phyloP scores from a whole-genome alignment of 2,113 vertebrate species.

The Bubo bubo region DNA sequence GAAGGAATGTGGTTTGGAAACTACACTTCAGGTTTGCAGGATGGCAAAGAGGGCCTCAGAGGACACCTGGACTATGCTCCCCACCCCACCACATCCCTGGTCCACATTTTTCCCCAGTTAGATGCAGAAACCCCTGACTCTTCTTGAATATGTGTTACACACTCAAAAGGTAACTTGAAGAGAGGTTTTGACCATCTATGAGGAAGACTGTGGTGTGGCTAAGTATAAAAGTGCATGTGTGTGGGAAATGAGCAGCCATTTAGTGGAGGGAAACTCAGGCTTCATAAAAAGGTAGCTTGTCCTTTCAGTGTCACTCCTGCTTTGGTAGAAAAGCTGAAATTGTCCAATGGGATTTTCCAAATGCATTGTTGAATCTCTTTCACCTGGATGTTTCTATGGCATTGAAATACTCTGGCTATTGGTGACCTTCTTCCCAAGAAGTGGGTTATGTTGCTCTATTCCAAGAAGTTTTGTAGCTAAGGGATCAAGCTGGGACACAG shows the following conservation, averaged over 20 bases:
- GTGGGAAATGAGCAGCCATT: background rate
- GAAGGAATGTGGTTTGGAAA: background rate
- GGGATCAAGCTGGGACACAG: background rate
- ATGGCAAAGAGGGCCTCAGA: no score
- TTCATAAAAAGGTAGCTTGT: background rate
- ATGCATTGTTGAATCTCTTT: background rate
- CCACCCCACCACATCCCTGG: no score
- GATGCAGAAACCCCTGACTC: no score
- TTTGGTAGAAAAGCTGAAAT: background rate
- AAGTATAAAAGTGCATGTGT: background rate
- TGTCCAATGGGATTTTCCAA: background rate
- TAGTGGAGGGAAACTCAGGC: background rate
- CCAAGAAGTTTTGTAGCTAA: background rate
- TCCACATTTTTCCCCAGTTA: no score
- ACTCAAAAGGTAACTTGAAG: no score
- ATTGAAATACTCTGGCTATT: background rate
- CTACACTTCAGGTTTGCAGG: no score
- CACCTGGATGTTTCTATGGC: background rate
- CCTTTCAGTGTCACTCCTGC: background rate
- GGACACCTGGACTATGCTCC: no score
- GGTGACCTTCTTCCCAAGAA: background rate
- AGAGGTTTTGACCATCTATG: no score
- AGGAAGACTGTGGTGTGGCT: background rate
- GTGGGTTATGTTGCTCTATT: background rate
- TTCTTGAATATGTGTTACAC: no score